Conservation (phyloP, 2,888 invertebrate genomes). For the Rhopalosiphum nymphaeae region DNA sequence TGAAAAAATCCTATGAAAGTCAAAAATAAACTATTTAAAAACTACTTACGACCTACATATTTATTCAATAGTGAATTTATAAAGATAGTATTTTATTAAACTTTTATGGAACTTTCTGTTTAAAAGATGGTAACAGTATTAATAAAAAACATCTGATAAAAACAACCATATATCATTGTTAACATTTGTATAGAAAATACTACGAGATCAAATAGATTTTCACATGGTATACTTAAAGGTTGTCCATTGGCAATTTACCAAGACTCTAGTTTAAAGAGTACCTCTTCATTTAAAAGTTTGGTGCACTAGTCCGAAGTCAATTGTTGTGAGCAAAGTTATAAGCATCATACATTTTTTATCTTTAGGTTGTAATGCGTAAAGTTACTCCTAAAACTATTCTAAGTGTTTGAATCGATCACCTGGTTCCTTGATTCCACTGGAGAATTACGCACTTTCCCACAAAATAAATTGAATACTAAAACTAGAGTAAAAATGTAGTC, state of each 20-base stretch:
- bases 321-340: slow-evolving; percentile 47
- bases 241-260: slow-evolving; percentile 16
- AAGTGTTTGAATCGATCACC: slow-evolving; percentile 43
- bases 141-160: background rate
- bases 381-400: slow-evolving; percentile 40
- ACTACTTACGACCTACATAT: background rate
- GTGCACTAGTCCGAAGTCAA: background rate
- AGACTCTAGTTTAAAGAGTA: background rate
- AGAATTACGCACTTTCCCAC: background rate
- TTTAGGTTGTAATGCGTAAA: slow-evolving; percentile 25
- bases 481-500: background rate
- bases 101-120: background rate
- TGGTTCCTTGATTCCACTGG: background rate
- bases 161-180: background rate
- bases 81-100: background rate
- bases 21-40: background rate
- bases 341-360: slow-evolving; percentile 38
- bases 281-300: slow-evolving; percentile 39
- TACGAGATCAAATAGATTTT: background rate
- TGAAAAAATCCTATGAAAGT: background rate
- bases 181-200: background rate
- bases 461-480: slow-evolving; percentile 19
- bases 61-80: background rate
- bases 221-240: background rate
- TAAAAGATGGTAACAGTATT: background rate